Percentiles rank a stretch among this genome's conserved stretches.
Evolutionary conservation across 2,888 invertebrate genomes (phyloP).

Genomic region (Pollenia amentaria): DNA sequence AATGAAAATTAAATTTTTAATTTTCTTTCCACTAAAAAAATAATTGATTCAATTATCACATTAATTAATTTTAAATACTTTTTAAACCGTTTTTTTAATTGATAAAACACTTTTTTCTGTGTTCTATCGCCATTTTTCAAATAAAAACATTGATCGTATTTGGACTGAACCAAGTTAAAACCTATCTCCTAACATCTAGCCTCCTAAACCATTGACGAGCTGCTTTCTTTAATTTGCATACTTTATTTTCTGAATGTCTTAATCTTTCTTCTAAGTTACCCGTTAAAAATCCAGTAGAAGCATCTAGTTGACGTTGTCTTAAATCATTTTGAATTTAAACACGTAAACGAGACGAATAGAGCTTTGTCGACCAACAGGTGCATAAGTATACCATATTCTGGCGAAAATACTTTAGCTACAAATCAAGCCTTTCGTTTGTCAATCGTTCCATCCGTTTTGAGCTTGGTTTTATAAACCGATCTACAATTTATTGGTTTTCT

Average conservation of each 20-base stretch:
- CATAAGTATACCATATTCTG: slow-evolving; percentile 16
- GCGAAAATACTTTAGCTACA: slow-evolving; percentile 13
- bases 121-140: too few relatives aligned
- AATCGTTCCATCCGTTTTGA: slow-evolving; percentile 23
- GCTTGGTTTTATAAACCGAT: slow-evolving; percentile 22
- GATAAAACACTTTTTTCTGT: too few relatives aligned
- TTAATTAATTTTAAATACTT: too few relatives aligned
- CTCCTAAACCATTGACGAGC: slow-evolving; percentile 26
- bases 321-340: slow-evolving; percentile 49
- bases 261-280: slow-evolving; percentile 31
- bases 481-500: slow-evolving; percentile 24
- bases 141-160: slow-evolving; percentile 8
- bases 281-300: slow-evolving; percentile 66
- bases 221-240: slow-evolving; percentile 13
- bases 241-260: slow-evolving; percentile 29
- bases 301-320: slow-evolving; percentile 56
- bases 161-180: slow-evolving; percentile 3
- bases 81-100: too few relatives aligned
- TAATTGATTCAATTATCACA: too few relatives aligned
- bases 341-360: slow-evolving; percentile 56
- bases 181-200: not conserved
- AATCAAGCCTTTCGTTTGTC: too few relatives aligned
- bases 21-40: too few relatives aligned
- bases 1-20: too few relatives aligned
- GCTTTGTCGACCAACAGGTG: slow-evolving; percentile 24